Evolutionary conservation across 2,113 vertebrate genomes (phyloP).

Genomic region (Turnix velox): DNA sequence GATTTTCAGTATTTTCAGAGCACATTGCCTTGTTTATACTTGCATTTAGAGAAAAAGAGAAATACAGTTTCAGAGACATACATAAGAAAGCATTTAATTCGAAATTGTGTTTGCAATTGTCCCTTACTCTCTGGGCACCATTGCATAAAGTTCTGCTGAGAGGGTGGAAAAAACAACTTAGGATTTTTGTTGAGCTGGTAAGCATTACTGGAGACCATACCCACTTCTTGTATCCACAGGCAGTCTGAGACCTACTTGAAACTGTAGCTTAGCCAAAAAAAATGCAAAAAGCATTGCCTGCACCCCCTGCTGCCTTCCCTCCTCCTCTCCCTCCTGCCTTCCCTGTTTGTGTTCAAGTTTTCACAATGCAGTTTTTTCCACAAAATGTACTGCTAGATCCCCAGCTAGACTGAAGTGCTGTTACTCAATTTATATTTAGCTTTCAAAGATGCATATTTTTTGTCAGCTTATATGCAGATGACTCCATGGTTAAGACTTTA

Average conservation of each 20-base stretch:
- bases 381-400: not conserved
- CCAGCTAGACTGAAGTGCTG: not conserved
- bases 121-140: not conserved
- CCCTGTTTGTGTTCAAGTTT: not conserved
- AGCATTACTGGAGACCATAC: not conserved
- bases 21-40: constrained; percentile 44
- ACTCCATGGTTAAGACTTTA: not conserved
- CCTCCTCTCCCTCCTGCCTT: not conserved
- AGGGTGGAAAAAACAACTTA: not conserved
- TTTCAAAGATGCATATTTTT: not conserved
- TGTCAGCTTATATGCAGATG: not conserved
- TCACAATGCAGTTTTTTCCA: not conserved
- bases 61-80: constrained; percentile 37
- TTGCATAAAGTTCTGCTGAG: not conserved
- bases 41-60: constrained; percentile 44
- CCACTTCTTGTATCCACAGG: not conserved
- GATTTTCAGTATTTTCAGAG: constrained; percentile 15
- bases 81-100: constrained; percentile 3
- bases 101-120: constrained; percentile 1
- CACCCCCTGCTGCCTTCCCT: not conserved
- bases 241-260: not conserved
- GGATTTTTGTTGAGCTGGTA: not conserved
- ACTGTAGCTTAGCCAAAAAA: not conserved
- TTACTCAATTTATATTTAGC: constrained; percentile 2
- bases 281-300: not conserved